These are phyloP conservation scores for Micrasema minimum DNA, from an alignment of 1,140 invertebrate species.

Conservation along the genomic window DNA sequence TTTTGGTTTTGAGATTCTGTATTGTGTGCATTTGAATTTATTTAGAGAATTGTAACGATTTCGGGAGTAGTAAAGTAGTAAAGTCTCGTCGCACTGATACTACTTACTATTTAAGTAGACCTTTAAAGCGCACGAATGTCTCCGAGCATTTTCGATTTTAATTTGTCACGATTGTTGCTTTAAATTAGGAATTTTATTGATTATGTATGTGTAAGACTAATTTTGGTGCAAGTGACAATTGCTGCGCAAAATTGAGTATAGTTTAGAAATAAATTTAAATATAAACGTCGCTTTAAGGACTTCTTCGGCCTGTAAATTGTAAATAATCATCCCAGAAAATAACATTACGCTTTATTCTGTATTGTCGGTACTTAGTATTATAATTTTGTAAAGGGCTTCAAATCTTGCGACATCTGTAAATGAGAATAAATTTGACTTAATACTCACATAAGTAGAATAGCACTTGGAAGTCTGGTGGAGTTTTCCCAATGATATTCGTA, in stretches of 20 bases:
- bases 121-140: constrained; percentile 23
- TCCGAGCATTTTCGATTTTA: constrained; percentile 36
- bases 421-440: constrained; percentile 48
- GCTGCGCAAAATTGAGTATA: constrained; percentile 49
- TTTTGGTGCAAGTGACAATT: constrained; percentile 47
- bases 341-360: constrained; percentile 54
- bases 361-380: constrained; percentile 54
- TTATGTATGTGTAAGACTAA: constrained; percentile 43
- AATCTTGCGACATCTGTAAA: constrained; percentile 43
- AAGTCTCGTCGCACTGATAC: constrained; percentile 4
- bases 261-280: constrained; percentile 42
- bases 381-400: constrained; percentile 49
- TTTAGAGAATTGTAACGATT: constrained; percentile 1
- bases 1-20: constrained; percentile 37
- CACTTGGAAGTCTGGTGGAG: constrained; percentile 29
- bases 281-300: constrained; percentile 51
- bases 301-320: constrained; percentile 53
- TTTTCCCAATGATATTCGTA: constrained; percentile 41
- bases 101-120: constrained; percentile 36
- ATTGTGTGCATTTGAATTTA: constrained; percentile 33
- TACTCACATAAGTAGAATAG: constrained; percentile 52
- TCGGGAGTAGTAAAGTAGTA: not conserved
- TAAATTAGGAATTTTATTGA: constrained; percentile 43
- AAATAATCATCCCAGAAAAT: constrained; percentile 52
- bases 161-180: constrained; percentile 50